phyloP scores from a whole-genome alignment of 1,140 invertebrate genomes.

The Plectrocnemia conspersa region DNA sequence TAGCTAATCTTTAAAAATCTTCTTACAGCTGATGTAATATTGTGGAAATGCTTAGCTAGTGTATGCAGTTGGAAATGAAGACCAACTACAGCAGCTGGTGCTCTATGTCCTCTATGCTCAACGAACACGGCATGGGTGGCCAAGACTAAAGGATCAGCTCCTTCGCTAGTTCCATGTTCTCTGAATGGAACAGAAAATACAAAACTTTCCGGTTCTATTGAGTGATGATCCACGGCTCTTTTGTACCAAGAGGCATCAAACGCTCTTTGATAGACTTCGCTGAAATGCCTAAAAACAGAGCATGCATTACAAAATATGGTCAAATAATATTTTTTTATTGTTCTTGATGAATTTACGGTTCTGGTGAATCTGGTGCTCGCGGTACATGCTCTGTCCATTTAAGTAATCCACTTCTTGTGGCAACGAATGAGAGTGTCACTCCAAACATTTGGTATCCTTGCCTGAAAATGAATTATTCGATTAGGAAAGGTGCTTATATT shows the following conservation, averaged over 20 bases:
- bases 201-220: slow-evolving; percentile 81
- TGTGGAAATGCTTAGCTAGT: slow-evolving; percentile 75
- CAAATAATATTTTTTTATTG: neutral
- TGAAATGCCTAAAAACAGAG: slow-evolving; percentile 65
- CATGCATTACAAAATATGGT: neutral
- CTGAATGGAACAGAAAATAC: slow-evolving; percentile 88
- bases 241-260: slow-evolving; percentile 91
- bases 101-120: slow-evolving; percentile 73
- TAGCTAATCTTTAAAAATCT: neutral
- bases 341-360: slow-evolving; percentile 61
- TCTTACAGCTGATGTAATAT: slow-evolving; percentile 77
- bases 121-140: slow-evolving; percentile 89
- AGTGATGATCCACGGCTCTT: slow-evolving; percentile 85
- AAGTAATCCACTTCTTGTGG: slow-evolving; percentile 81
- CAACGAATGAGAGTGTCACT: slow-evolving; percentile 77
- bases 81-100: slow-evolving; percentile 86
- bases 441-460: slow-evolving; percentile 82
- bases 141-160: slow-evolving; percentile 63
- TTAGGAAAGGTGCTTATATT: neutral
- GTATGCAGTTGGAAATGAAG: slow-evolving; percentile 78
- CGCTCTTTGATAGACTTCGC: slow-evolving; percentile 72
- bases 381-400: slow-evolving; percentile 73
- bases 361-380: slow-evolving; percentile 52
- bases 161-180: slow-evolving; percentile 45
- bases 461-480: slow-evolving; percentile 56